Percentiles rank a stretch among this genome's conserved stretches.
Evolutionary conservation across 2,888 invertebrate genomes (phyloP).

Genomic region (Polydrusus tereticollis): DNA sequence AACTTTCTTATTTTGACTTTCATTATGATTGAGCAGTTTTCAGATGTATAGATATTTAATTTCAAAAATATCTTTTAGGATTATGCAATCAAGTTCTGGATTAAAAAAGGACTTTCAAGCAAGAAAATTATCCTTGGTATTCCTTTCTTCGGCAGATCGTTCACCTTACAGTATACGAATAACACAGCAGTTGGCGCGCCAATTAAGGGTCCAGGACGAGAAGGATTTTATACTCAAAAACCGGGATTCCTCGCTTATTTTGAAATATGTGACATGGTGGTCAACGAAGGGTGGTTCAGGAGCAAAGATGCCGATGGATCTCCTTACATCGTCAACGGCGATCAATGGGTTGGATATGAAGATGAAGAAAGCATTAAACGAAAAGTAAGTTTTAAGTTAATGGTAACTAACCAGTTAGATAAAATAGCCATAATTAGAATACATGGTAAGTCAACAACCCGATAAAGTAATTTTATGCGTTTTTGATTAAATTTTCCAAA

Average conservation of each 20-base stretch:
- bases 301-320: constrained; percentile 74
- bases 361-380: constrained; percentile 75
- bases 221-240: constrained; percentile 77
- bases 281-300: constrained; percentile 61
- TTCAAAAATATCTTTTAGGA: too few species aligned
- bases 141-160: constrained; percentile 81
- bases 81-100: constrained; percentile 77
- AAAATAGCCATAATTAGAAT: too few species aligned
- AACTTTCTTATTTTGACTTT: too few species aligned
- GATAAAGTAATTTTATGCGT: too few species aligned
- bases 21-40: too few species aligned
- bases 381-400: constrained; percentile 74
- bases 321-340: constrained; percentile 76
- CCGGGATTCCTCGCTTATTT: constrained; percentile 80
- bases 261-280: constrained; percentile 72
- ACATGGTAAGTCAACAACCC: too few species aligned
- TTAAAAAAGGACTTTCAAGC: constrained; percentile 74
- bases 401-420: too few species aligned
- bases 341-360: constrained; percentile 88
- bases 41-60: too few species aligned
- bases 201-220: constrained; percentile 74
- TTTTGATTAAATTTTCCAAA: too few species aligned
- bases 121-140: constrained; percentile 80
- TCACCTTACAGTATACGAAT: constrained; percentile 73
- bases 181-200: constrained; percentile 65